A percentile compares a stretch with the other conserved stretches of the same genome.
Evolutionary conservation across 92 coral and sea anemone genomes (phyloP).

Genomic region (Phenganax subtilis): DNA sequence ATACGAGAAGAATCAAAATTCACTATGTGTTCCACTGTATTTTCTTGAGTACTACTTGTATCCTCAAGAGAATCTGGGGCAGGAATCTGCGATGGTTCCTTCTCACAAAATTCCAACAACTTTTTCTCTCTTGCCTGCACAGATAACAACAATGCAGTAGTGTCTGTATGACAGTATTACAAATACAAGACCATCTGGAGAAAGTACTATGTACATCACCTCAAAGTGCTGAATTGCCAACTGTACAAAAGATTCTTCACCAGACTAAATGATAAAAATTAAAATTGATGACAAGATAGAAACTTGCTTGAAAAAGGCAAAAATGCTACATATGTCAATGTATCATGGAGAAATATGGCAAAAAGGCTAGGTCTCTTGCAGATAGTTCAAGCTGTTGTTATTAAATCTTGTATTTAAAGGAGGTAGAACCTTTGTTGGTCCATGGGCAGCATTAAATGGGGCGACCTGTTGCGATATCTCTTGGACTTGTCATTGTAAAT

Average conservation of each 20-base stretch:
- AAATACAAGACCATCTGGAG: background rate
- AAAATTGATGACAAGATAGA: background rate
- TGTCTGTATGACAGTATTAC: background rate
- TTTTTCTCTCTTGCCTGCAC: conserved; percentile 21
- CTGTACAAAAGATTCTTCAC: conserved; percentile 40
- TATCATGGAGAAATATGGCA: background rate
- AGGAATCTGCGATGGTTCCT: conserved; percentile 29
- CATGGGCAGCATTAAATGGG: too few relatives aligned
- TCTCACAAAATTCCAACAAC: conserved; percentile 28
- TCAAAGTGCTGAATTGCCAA: conserved; percentile 48
- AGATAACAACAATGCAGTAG: background rate
- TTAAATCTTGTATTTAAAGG: too few relatives aligned
- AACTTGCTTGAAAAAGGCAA: background rate
- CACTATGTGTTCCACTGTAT: background rate
- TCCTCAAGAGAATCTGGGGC: conserved; percentile 20
- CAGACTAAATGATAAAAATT: conserved; percentile 32
- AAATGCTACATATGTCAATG: background rate
- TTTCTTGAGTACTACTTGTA: conserved; percentile 18
- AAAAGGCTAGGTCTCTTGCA: background rate
- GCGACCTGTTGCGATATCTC: too few relatives aligned
- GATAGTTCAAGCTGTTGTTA: background rate
- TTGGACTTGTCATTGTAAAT: too few relatives aligned
- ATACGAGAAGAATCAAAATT: conserved; percentile 12
- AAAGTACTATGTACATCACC: conserved; percentile 4
- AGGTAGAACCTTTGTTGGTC: too few relatives aligned